Evolutionary conservation across 2,888 invertebrate genomes (phyloP).

Genomic region (Macrophya annulata): DNA sequence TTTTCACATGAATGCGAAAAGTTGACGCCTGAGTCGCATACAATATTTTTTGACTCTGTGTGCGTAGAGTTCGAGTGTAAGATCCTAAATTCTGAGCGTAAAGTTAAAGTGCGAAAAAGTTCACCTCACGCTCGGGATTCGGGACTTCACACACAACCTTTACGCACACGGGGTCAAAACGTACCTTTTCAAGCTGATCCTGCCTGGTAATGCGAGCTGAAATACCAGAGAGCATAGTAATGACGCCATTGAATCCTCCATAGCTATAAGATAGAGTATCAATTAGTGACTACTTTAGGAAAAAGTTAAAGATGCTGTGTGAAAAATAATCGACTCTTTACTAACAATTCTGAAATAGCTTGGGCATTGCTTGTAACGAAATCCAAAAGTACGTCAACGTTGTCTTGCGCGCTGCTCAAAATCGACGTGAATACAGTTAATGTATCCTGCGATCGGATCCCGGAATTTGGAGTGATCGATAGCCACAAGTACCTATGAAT

Average conservation of each 20-base stretch:
- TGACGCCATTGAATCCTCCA: conserved; percentile 65
- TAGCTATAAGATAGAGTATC: conserved; percentile 26
- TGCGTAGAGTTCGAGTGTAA: too few relatives aligned
- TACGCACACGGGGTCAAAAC: background rate
- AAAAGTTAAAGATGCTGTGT: background rate
- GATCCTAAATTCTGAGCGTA: too few relatives aligned
- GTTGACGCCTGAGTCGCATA: too few relatives aligned
- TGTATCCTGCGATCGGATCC: conserved; percentile 43
- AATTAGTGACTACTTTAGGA: background rate
- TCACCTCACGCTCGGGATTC: too few relatives aligned
- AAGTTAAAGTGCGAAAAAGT: background rate
- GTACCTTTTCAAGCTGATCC: conserved; percentile 68
- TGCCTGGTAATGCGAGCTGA: conserved; percentile 65
- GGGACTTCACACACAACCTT: too few relatives aligned
- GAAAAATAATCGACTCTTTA: background rate
- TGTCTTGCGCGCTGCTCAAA: conserved; percentile 11
- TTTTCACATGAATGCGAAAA: too few relatives aligned
- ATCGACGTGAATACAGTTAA: conserved; percentile 32
- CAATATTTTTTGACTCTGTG: too few relatives aligned
- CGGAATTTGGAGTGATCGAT: conserved; percentile 42
- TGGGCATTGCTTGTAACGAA: background rate
- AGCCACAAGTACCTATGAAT: conserved; percentile 16
- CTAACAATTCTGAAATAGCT: conserved; percentile 35
- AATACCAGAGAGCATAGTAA: conserved; percentile 65
- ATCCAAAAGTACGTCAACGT: conserved; percentile 24